Evolutionary conservation across 2,888 invertebrate genomes (phyloP).

Genomic region (Tetranychus truncatus): DNA sequence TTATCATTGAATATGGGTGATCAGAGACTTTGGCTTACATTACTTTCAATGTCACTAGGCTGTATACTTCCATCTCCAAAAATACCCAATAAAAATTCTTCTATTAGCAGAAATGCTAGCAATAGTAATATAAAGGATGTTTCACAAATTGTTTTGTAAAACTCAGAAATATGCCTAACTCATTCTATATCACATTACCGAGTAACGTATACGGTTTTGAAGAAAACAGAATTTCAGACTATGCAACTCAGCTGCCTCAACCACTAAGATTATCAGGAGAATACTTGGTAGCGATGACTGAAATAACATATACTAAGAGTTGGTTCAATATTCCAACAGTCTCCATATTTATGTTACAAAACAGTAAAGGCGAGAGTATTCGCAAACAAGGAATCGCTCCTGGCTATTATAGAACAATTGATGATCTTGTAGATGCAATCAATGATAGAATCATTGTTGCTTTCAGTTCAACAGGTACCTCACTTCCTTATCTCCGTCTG

Average conservation of each 20-base stretch:
- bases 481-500: too few species aligned
- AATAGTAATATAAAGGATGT: not conserved
- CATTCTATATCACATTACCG: not conserved
- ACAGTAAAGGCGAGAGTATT: too few species aligned
- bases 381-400: too few species aligned
- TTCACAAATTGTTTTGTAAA: not conserved
- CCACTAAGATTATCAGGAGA: not conserved
- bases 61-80: slow-evolving; percentile 10
- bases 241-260: not conserved
- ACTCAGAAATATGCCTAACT: not conserved
- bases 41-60: slow-evolving; percentile 7
- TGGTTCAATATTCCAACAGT: not conserved
- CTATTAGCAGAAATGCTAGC: not conserved
- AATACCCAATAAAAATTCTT: not conserved
- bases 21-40: not conserved
- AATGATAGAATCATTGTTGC: too few species aligned
- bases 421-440: too few species aligned
- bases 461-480: too few species aligned
- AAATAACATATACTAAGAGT: not conserved
- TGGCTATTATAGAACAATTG: too few species aligned
- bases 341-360: too few species aligned
- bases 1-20: not conserved
- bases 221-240: not conserved
- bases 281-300: not conserved
- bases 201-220: not conserved